These are phyloP conservation scores for Corbicula japonica DNA, from an alignment of 2,888 invertebrate genomes.

Conservation along the genomic window DNA sequence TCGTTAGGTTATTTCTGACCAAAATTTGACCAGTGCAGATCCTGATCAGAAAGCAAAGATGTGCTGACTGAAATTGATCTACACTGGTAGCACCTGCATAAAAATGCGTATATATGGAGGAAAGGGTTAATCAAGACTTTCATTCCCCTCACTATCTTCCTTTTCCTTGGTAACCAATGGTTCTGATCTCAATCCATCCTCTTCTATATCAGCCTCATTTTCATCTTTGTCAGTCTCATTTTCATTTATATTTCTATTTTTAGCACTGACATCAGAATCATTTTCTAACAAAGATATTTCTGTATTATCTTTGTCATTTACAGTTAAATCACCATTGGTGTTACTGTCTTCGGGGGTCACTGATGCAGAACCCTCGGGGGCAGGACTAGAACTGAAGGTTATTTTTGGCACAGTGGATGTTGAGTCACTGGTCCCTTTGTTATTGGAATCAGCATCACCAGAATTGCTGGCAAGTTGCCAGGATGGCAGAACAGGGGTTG, in stretches of 20 bases:
- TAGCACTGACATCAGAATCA: slow-evolving; percentile 21
- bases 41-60: too few relatives aligned
- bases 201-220: slow-evolving; percentile 31
- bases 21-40: too few relatives aligned
- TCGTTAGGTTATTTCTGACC: too few relatives aligned
- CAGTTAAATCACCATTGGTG: slow-evolving; percentile 1
- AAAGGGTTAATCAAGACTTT: slow-evolving; percentile 13
- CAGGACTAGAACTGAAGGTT: slow-evolving; percentile 30
- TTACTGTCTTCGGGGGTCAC: neutral
- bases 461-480: slow-evolving; percentile 72
- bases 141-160: slow-evolving; percentile 25
- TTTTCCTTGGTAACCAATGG: slow-evolving; percentile 13
- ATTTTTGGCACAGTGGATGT: slow-evolving; percentile 17
- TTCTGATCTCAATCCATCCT: slow-evolving; percentile 14
- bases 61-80: too few relatives aligned
- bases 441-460: slow-evolving; percentile 49
- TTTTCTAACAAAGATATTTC: slow-evolving; percentile 6
- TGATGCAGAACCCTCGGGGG: slow-evolving; percentile 7
- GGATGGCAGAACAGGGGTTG: slow-evolving; percentile 71
- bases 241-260: slow-evolving; percentile 27
- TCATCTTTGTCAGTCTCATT: slow-evolving; percentile 27
- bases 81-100: too few relatives aligned
- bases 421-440: slow-evolving; percentile 17
- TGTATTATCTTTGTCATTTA: neutral
- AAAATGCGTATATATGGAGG: too few relatives aligned